These are phyloP conservation scores for Eupithecia subfuscata DNA, from an alignment of 2,888 invertebrate species.

Conservation along the genomic window DNA sequence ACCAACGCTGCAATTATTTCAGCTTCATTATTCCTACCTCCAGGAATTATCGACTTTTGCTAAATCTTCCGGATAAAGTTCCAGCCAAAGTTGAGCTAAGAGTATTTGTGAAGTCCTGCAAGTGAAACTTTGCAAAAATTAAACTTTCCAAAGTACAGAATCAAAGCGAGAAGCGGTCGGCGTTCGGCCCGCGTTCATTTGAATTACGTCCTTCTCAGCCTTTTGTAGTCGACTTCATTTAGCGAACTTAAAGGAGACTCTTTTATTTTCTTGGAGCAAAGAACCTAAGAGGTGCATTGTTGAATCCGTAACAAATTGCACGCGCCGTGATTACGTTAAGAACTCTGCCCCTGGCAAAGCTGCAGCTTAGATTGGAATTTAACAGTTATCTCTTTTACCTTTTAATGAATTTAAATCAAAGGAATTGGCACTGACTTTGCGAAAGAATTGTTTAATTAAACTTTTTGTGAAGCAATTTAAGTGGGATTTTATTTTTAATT, in stretches of 20 bases:
- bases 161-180: conserved; percentile 74
- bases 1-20: conserved; percentile 35
- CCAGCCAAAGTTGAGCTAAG: conserved; percentile 58
- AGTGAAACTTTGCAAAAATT: conserved; percentile 78
- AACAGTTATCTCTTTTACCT: conserved; percentile 59
- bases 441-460: conserved; percentile 45
- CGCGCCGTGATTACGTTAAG: conserved; percentile 76
- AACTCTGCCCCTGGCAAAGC: conserved; percentile 61
- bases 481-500: conserved; percentile 14
- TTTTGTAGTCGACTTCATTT: conserved; percentile 83
- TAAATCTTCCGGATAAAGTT: conserved; percentile 55
- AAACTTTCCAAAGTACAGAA: conserved; percentile 76
- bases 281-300: conserved; percentile 82
- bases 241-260: conserved; percentile 77
- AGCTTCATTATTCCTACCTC: conserved; percentile 44
- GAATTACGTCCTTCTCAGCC: conserved; percentile 77
- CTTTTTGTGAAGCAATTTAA: conserved; percentile 33
- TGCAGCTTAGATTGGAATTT: conserved; percentile 70
- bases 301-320: conserved; percentile 82
- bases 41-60: conserved; percentile 47
- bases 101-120: conserved; percentile 71
- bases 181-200: conserved; percentile 72
- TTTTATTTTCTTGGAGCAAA: conserved; percentile 74
- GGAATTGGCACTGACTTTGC: conserved; percentile 41
- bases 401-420: conserved; percentile 57